A percentile compares a stretch with the other conserved stretches of the same genome.
Conservation (phyloP, 2,888 invertebrate genomes). For the Eutolmus rufibarbis region DNA sequence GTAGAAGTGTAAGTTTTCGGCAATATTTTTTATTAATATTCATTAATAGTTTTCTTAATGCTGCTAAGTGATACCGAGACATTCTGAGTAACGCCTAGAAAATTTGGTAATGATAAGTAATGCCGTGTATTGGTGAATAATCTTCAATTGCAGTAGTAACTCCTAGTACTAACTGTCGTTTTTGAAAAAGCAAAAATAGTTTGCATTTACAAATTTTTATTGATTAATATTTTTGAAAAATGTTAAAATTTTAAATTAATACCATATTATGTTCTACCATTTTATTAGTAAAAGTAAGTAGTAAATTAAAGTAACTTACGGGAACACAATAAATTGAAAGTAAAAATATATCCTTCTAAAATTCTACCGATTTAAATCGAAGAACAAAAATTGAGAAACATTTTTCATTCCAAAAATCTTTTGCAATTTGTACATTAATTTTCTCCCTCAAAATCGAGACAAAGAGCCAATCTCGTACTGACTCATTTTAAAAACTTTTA, state of each 20-base stretch:
- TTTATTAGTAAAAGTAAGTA: too few relatives aligned
- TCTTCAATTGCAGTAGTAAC: too few relatives aligned
- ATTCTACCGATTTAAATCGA: neutral
- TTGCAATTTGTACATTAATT: constrained; percentile 13
- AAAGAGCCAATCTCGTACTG: neutral
- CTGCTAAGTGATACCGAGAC: too few relatives aligned
- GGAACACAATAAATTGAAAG: neutral
- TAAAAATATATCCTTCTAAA: neutral
- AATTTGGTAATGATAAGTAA: too few relatives aligned
- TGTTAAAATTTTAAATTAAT: too few relatives aligned
- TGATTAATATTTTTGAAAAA: too few relatives aligned
- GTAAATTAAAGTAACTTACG: neutral
- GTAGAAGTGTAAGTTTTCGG: neutral
- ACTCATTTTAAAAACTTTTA: neutral
- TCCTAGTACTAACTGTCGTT: too few relatives aligned
- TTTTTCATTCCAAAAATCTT: neutral
- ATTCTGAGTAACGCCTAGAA: too few relatives aligned
- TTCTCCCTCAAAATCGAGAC: neutral
- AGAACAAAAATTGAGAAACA: neutral
- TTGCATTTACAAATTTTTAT: too few relatives aligned
- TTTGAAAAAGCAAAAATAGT: too few relatives aligned
- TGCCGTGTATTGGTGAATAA: neutral
- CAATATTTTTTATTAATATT: neutral
- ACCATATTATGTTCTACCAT: too few relatives aligned
- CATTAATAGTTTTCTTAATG: neutral